Evolutionary conservation across 2,888 invertebrate genomes (phyloP).

Genomic region (Thymelicus acteon): DNA sequence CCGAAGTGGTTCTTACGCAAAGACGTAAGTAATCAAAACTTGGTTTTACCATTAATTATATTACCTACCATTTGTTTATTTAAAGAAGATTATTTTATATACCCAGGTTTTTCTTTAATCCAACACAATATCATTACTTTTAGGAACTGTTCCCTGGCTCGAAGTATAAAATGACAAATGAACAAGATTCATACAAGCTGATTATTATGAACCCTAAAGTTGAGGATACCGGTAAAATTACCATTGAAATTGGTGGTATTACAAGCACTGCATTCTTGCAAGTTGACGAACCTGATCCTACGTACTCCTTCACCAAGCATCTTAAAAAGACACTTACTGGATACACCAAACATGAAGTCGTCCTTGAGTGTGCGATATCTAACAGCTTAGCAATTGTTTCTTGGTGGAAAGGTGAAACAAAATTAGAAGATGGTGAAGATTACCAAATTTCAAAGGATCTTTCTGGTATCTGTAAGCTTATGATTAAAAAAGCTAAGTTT

Average conservation of each 20-base stretch:
- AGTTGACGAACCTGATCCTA: conserved; percentile 98
- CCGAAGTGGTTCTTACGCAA: conserved; percentile 96
- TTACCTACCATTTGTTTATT: no score
- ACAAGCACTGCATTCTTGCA: conserved; percentile 95
- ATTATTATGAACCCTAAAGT: conserved; percentile 96
- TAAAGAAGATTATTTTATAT: no score
- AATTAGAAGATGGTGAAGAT: conserved; percentile 92
- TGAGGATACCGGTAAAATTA: conserved; percentile 98
- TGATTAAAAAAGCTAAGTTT: conserved; percentile 91
- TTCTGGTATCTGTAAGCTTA: conserved; percentile 94
- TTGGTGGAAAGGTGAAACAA: conserved; percentile 94
- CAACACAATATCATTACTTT: neutral
- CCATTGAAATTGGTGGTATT: conserved; percentile 96
- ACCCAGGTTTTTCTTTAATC: no score
- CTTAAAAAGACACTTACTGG: conserved; percentile 95
- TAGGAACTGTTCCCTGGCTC: conserved; percentile 98
- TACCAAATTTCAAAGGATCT: conserved; percentile 96
- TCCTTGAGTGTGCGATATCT: conserved; percentile 96
- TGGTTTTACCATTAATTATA: neutral
- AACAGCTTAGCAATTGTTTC: conserved; percentile 97
- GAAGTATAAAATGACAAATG: conserved; percentile 97
- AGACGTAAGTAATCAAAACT: conserved; percentile 89
- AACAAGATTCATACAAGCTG: conserved; percentile 95
- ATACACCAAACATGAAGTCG: conserved; percentile 94
- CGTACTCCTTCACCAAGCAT: conserved; percentile 95